phyloP scores from a whole-genome alignment of 2,888 invertebrate species.

The Criorhina ranunculi region DNA sequence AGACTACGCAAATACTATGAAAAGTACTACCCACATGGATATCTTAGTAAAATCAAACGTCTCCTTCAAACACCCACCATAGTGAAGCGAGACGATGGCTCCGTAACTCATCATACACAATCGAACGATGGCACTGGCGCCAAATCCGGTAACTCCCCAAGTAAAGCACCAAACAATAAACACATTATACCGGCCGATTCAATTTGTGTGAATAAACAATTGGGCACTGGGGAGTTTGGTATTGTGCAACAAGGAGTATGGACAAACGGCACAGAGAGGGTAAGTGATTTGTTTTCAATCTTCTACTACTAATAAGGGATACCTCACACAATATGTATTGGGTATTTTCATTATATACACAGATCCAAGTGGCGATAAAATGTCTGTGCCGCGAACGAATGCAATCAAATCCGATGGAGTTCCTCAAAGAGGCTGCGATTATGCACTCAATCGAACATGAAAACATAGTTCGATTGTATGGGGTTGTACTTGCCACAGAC shows the following conservation, averaged over 20 bases:
- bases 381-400: conserved; percentile 97
- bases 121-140: conserved; percentile 64
- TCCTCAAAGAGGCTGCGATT: conserved; percentile 98
- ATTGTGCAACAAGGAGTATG: conserved; percentile 99
- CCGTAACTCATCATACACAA: conserved; percentile 60
- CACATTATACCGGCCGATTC: conserved; percentile 96
- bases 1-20: conserved; percentile 96
- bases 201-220: conserved; percentile 96
- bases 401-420: conserved; percentile 98
- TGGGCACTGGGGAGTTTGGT: conserved; percentile 99
- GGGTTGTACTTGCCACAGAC: conserved; percentile 97
- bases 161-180: conserved; percentile 87
- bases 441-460: conserved; percentile 99
- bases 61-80: conserved; percentile 86
- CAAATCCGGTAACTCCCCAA: conserved; percentile 84
- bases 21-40: conserved; percentile 96
- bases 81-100: conserved; percentile 82
- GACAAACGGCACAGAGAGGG: conserved; percentile 97
- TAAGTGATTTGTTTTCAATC: conserved; percentile 83
- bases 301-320: conserved; percentile 25
- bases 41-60: conserved; percentile 95
- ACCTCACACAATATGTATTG: conserved; percentile 11
- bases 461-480: conserved; percentile 98
- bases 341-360: conserved; percentile 76
- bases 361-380: conserved; percentile 98